Base-by-base conservation (phyloP, 2,888 invertebrate species). In the Mantis religiosa region DNA sequence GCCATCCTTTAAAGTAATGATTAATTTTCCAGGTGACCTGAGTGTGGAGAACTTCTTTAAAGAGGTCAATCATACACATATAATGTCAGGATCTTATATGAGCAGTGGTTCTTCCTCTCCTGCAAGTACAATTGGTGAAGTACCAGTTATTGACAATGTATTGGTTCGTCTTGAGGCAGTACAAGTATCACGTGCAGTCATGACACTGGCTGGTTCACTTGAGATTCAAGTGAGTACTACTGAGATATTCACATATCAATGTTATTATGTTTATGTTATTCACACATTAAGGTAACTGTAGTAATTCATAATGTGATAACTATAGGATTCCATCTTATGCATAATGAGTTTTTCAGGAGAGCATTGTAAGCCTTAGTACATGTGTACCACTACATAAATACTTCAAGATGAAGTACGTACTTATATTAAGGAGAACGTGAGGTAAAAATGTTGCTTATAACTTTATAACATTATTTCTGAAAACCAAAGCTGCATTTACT, bases 41-140 rank as follows among this genome's bases (percentile, higher is more conserved):
- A 94, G 94, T 12, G 95, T 97, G 34, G 97, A 97, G 92, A 98
- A 97, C 92, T 97, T 96, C 93, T 97, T 97, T 93, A 96, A 96
- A 91, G 95, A 95, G 90, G 92, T 94, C 84, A 91, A 92, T 90
- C 88, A 93, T 91, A n/a, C 93, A 92, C 88, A 93, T 82, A 85
- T 87, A 1, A 71, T 71, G 54, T 71, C 54, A 71, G 34, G 28
- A 20, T 27, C 87, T 12, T 71, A 89, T 28, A 71, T 47, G 14
- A 47, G 9, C 25, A 47, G 28, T 83, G 85, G 47, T 25, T 54
- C 54, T n/a, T 41, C 87, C 12, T 85, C 87, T 54, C 30, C 34
- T n/a, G 47, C 89, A 20, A 34, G 28, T 81, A 28, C 87, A 3
- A 8, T 30, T 14, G 84, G 84, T 41, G 89, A 84, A n/a, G 84